Percentiles rank a stretch among this genome's conserved stretches.
Conservation (phyloP, 2,113 vertebrate species). For the Larimichthys polyactis region DNA sequence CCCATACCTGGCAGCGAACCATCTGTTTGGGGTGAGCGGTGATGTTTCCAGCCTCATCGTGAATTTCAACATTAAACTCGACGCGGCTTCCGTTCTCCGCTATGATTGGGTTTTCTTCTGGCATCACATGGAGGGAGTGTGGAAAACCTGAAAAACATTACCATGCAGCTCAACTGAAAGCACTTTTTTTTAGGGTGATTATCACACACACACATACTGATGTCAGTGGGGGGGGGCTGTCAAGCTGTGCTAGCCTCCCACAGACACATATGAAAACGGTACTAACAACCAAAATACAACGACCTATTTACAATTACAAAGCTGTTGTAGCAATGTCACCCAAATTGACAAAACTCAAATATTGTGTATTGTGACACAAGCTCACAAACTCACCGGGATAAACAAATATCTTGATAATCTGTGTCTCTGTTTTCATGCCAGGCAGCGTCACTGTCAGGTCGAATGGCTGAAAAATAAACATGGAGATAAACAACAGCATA, state of each 20-base stretch:
- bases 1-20: constrained; percentile 92
- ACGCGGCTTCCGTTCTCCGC: constrained; percentile 90
- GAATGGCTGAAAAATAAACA: constrained; percentile 81
- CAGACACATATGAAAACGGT: no score
- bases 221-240: no score
- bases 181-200: no score
- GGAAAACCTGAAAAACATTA: constrained; percentile 85
- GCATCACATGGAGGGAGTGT: constrained; percentile 84
- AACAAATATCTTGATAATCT: constrained; percentile 85
- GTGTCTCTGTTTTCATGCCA: constrained; percentile 86
- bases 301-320: neutral
- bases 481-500: neutral
- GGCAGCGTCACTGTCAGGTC: constrained; percentile 88
- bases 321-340: neutral
- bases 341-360: neutral
- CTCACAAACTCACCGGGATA: constrained; percentile 86
- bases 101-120: constrained; percentile 82
- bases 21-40: constrained; percentile 86
- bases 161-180: neutral
- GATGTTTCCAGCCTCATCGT: constrained; percentile 91
- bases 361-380: neutral
- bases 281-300: neutral
- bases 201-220: no score
- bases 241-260: no score
- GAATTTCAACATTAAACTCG: constrained; percentile 87